Conservation (phyloP, 37 sponge, comb jelly and placozoan species). For the Ephydatia muelleri region DNA sequence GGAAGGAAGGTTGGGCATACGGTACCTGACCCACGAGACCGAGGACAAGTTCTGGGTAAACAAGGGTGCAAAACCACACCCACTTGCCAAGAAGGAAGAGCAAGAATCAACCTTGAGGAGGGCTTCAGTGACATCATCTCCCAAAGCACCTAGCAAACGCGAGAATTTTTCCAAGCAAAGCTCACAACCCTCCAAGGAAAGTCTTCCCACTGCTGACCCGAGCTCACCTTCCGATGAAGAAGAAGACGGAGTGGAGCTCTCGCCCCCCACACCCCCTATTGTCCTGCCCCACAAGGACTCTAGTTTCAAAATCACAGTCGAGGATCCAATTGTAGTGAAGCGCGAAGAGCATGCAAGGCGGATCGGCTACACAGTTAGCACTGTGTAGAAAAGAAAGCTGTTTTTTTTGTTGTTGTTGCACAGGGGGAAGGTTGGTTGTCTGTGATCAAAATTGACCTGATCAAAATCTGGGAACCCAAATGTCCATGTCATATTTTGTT, state of each 20-base stretch:
- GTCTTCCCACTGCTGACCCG: neutral
- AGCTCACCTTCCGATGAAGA: neutral
- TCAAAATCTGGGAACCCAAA: too few relatives aligned
- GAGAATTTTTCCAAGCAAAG: neutral
- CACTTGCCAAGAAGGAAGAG: conserved; percentile 33
- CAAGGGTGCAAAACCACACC: conserved; percentile 53
- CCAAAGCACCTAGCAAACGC: neutral
- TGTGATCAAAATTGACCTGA: too few relatives aligned
- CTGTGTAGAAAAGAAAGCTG: conserved; percentile 22
- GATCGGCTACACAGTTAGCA: conserved; percentile 70
- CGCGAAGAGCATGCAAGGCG: conserved; percentile 49
- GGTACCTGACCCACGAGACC: conserved; percentile 85
- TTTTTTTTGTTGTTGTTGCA: too few relatives aligned
- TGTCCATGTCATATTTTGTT: too few relatives aligned
- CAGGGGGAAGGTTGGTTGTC: too few relatives aligned
- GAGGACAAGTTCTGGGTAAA: conserved; percentile 81
- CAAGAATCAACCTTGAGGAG: neutral
- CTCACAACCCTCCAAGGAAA: neutral
- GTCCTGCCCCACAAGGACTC: neutral
- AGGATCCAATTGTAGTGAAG: conserved; percentile 18
- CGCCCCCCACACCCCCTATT: neutral
- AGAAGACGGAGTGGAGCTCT: neutral
- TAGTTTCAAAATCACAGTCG: conserved; percentile 18
- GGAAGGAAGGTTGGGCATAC: conserved; percentile 59
- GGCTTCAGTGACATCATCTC: neutral